Evolutionary conservation across 2,888 invertebrate species (phyloP), one percentile per base, ranked within the genome.

Genomic region (Andrena chrysosceles): DNA sequence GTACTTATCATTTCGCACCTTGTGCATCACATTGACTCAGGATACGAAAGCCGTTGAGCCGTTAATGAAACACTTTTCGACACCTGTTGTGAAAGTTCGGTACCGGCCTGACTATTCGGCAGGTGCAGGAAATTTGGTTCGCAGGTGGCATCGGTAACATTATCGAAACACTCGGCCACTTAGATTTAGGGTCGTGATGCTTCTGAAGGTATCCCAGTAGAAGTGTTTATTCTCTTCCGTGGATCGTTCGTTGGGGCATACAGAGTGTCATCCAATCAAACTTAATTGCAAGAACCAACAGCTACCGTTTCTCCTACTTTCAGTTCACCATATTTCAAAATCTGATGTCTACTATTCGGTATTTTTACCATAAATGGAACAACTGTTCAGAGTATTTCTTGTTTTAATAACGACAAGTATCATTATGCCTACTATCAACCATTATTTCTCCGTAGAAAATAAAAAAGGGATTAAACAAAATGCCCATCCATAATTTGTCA

Each of bases 251-350:
- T 29, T 33, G 23, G 7, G 10, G 48, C 31, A 33, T 29, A 64
- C 56, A 23, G 29, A 56, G 7, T 42, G 52, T 52, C 79, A 60
- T 79, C 52, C 79, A 54, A 70, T 79, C 64, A 77, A 59, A 52
- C 42, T 23, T 66, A 42, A 78, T 79, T 79, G 49, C 52, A 26
- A 60, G 48, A 20, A 20, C n/a, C 78, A 35, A 31, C 35, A 35
- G 16, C 16, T 13, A 23, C 20, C 26, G 31, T 33, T 49, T n/a
- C 13, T 7, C 13, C 66, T 23, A 16, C 49, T 13, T 16, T 23
- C 13, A 20, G 35, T 48, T 54, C 26, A 63, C 52, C 13, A 20
- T 33, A 78, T 48, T 68, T 7, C 26, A n/a, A 76, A 33, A 67
- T 62, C 26, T 20, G 42, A 26, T 10, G n/a, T 16, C n/a, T 13